Percentiles rank a stretch among this genome's conserved stretches.
These are phyloP conservation scores for Syrphus vitripennis DNA, from an alignment of 2,888 invertebrate species.

Conservation along the genomic window DNA sequence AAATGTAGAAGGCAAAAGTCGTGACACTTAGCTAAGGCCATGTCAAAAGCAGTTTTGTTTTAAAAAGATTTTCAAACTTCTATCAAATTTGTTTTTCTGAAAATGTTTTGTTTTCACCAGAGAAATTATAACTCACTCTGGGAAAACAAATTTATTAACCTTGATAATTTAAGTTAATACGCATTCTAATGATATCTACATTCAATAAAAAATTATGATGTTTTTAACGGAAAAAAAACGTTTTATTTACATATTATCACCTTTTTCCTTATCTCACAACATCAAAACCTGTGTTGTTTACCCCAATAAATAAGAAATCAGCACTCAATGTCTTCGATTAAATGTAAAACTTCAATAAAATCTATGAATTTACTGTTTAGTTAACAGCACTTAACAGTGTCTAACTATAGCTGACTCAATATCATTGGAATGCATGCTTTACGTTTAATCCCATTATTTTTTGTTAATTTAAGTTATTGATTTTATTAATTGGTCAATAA, in stretches of 20 bases:
- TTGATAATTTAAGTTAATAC: no score
- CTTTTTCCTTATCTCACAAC: not conserved
- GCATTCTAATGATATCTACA: no score
- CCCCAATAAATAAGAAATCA: not conserved
- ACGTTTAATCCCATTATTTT: not conserved
- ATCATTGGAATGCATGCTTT: not conserved
- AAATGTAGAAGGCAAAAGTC: no score
- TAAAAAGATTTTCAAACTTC: no score
- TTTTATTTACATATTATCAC: not conserved
- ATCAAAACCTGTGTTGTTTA: not conserved
- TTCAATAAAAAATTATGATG: no score
- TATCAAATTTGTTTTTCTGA: no score
- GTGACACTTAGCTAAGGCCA: no score
- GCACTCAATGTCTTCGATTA: not conserved
- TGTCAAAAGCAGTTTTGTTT: no score
- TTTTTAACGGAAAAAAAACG: no score
- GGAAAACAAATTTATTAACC: no score
- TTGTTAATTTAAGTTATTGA: conserved; percentile 24
- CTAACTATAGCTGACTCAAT: not conserved
- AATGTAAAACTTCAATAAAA: not conserved
- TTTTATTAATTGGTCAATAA: conserved; percentile 26
- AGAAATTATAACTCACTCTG: no score
- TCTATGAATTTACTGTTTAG: not conserved
- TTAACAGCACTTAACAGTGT: not conserved
- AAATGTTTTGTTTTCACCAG: no score